Evolutionary conservation across 1,140 invertebrate genomes (phyloP).

Genomic region (Laupala kohalensis): DNA sequence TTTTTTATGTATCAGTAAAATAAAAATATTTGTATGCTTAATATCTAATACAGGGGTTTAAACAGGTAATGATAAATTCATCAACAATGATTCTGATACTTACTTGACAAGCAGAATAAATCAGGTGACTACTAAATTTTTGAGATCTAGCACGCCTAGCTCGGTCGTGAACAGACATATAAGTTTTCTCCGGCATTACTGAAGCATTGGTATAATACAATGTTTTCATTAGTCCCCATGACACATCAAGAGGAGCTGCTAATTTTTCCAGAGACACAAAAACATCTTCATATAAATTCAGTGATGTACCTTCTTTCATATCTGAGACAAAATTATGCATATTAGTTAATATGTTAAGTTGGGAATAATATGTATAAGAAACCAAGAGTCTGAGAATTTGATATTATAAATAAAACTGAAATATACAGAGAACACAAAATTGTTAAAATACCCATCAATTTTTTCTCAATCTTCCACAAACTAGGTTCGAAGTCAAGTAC

Average conservation of each 20-base stretch:
- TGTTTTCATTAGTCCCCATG: slow-evolving; percentile 76
- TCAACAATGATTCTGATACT: too few species aligned
- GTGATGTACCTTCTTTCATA: slow-evolving; percentile 6
- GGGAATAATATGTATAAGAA: neutral
- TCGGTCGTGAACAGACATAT: slow-evolving; percentile 57
- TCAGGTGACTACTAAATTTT: slow-evolving; percentile 50
- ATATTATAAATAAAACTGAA: neutral
- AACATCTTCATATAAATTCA: slow-evolving; percentile 55
- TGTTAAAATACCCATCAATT: neutral
- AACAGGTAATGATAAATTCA: too few species aligned
- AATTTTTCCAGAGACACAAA: slow-evolving; percentile 63
- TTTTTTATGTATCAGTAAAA: too few species aligned
- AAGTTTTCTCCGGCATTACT: slow-evolving; percentile 62
- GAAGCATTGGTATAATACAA: slow-evolving; percentile 66
- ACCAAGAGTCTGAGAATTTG: neutral
- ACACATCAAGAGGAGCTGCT: slow-evolving; percentile 56
- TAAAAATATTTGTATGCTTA: too few species aligned
- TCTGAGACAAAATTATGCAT: neutral
- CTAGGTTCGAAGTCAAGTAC: neutral
- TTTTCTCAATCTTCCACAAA: neutral
- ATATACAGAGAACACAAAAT: neutral
- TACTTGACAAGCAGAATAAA: slow-evolving; percentile 52
- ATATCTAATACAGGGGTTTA: too few species aligned
- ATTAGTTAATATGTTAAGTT: neutral
- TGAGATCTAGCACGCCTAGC: slow-evolving; percentile 45